Evolutionary conservation across 2,888 invertebrate genomes (phyloP).

Genomic region (Drosophila fulvimacula): DNA sequence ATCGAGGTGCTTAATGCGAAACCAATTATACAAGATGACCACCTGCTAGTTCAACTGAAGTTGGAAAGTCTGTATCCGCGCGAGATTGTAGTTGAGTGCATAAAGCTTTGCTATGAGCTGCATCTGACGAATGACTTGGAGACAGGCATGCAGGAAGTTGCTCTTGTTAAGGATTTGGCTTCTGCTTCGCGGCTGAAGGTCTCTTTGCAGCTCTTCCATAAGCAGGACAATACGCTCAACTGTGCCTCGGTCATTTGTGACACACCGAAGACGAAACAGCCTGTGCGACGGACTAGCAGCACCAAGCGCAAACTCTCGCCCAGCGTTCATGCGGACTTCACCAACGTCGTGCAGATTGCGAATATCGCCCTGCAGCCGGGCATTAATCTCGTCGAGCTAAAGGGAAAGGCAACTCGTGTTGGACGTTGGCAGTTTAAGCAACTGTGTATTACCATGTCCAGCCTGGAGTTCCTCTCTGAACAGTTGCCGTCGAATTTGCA

Average conservation of each 20-base stretch:
- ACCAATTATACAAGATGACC: constrained; percentile 85
- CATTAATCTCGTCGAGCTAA: constrained; percentile 87
- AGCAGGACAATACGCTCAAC: constrained; percentile 92
- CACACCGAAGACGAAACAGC: constrained; percentile 87
- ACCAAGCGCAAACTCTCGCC: constrained; percentile 89
- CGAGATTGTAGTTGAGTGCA: constrained; percentile 88
- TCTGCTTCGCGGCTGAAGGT: constrained; percentile 85
- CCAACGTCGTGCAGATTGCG: constrained; percentile 86
- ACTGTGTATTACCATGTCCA: constrained; percentile 85
- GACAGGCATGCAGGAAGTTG: constrained; percentile 45
- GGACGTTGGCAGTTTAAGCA: constrained; percentile 90
- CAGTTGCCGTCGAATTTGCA: constrained; percentile 84
- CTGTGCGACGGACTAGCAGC: constrained; percentile 89
- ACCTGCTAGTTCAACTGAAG: constrained; percentile 86
- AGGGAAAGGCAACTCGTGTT: constrained; percentile 87
- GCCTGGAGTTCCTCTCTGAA: constrained; percentile 90
- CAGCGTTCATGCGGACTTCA: constrained; percentile 88
- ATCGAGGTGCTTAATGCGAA: constrained; percentile 78
- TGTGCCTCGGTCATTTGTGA: constrained; percentile 91
- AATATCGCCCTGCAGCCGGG: constrained; percentile 88
- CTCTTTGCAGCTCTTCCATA: constrained; percentile 90
- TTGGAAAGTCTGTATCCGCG: constrained; percentile 88
- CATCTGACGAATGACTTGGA: constrained; percentile 82
- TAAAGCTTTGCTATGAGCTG: constrained; percentile 88
- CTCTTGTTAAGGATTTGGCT: constrained; percentile 28